Evolutionary conservation across 1,140 invertebrate genomes (phyloP).

Genomic region (Neodiprion pinetum): DNA sequence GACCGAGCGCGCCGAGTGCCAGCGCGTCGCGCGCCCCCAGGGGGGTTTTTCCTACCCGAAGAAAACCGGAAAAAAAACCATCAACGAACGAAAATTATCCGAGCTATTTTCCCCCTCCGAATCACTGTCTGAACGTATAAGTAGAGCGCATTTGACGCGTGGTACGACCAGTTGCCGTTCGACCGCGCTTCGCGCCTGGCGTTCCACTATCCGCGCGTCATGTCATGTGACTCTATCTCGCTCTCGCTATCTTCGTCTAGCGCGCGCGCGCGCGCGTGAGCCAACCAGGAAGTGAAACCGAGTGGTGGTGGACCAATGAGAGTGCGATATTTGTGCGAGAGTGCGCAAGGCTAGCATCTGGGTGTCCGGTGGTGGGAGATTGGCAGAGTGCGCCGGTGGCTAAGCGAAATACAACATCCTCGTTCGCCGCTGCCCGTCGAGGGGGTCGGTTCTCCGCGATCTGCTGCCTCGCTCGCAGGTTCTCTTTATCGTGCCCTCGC

Average conservation of each 20-base stretch:
- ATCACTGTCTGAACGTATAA: neutral
- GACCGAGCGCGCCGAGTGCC: constrained; percentile 4
- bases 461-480: constrained; percentile 4
- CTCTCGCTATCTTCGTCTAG: constrained; percentile 12
- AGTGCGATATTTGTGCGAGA: constrained; percentile 1
- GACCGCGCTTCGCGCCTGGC: neutral
- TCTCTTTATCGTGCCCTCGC: neutral
- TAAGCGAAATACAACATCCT: constrained; percentile 47
- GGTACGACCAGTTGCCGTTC: constrained; percentile 10
- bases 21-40: constrained; percentile 22
- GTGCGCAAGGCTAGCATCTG: neutral
- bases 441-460: constrained; percentile 44
- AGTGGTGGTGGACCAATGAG: constrained; percentile 5
- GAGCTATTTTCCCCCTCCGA: constrained; percentile 18
- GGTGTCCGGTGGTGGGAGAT: constrained; percentile 40
- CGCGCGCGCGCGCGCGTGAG: neutral
- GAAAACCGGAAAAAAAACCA: neutral
- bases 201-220: neutral
- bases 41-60: neutral
- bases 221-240: constrained; percentile 2
- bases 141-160: neutral
- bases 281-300: neutral
- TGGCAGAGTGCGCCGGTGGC: constrained; percentile 47
- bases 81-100: neutral
- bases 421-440: constrained; percentile 52